Evolutionary conservation across 2,888 invertebrate species (phyloP).

Genomic region (Linnaemya vulpina): DNA sequence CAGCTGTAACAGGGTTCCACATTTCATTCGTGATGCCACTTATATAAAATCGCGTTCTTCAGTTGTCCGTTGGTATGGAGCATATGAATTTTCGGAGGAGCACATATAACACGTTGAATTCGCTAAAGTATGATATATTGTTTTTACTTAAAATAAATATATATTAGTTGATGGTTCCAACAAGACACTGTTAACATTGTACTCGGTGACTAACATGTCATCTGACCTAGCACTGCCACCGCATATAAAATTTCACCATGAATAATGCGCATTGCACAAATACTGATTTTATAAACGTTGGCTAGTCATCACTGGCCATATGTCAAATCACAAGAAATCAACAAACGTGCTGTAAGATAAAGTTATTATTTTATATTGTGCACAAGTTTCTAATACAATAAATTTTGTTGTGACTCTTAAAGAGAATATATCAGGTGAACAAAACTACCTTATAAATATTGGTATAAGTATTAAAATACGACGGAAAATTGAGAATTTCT

Average conservation of each 20-base stretch:
- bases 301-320: not conserved
- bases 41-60: too few species aligned
- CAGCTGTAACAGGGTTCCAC: constrained; percentile 49
- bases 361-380: not conserved
- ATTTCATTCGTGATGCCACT: not conserved
- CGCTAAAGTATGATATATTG: too few species aligned
- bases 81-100: too few species aligned
- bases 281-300: not conserved
- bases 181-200: too few species aligned
- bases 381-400: constrained; percentile 17
- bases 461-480: not conserved
- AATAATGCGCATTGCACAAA: not conserved
- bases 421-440: constrained; percentile 42
- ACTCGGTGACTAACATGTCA: too few species aligned
- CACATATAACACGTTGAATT: too few species aligned
- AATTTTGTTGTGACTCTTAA: not conserved
- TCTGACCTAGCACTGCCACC: too few species aligned
- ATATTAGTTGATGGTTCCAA: too few species aligned
- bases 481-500: not conserved
- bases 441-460: not conserved
- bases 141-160: too few species aligned
- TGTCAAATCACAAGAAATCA: constrained; percentile 35
- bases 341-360: constrained; percentile 43
- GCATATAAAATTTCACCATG: too few species aligned
- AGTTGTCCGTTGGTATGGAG: too few species aligned